Evolutionary conservation across 2,797 vertebrate species (phyloP), one percentile per base, ranked within the genome.

Genomic region (Bradypodion ventrale): DNA sequence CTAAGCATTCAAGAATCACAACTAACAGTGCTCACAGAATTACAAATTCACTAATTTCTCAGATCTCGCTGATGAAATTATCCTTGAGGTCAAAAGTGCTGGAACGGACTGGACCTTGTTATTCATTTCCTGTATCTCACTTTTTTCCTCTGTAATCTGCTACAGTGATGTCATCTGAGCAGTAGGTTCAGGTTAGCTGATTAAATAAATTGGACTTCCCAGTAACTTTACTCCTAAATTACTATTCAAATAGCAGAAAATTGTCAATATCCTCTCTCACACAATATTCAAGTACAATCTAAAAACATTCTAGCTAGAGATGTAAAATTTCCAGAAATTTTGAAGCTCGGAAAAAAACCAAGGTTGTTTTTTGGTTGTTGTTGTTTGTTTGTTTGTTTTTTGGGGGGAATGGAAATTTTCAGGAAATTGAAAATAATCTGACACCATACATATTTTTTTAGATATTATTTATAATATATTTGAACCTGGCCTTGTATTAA

Each of bases 231-330:
- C 32, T 75, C 13, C 16, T 46, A 68, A 21, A 44, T 75, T 75
- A 42, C 37, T 80, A 46, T 75, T 85, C 49, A 75, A 80, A 85
- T 44, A 59, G 16, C 56, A 59, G 35, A 73, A 4, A 60, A 23
- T 16, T 9, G 52, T 32, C 40, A 82, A 88, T n/a, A n/a, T n/a
- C n/a, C n/a, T n/a, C n/a, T n/a, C n/a, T n/a, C n/a, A 52, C 35
- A 69, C 35, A 69, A 87, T 76, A 15, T 68, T 81, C 63, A 52
- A 76, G 9, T n/a, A 56, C 25, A 78, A 65, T 52, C 12, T 68
- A 27, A 78, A 85, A n/a, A n/a, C n/a, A n/a, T n/a, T n/a, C n/a
- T n/a, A n/a, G n/a, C n/a, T n/a, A n/a, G n/a, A n/a, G n/a, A n/a
- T n/a, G n/a, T n/a, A n/a, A n/a, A n/a, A n/a, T n/a, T n/a, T n/a